Percentiles rank a stretch among this genome's conserved stretches.
Evolutionary conservation across 2,888 invertebrate species (phyloP).

Genomic region (Uloborus plumipes): DNA sequence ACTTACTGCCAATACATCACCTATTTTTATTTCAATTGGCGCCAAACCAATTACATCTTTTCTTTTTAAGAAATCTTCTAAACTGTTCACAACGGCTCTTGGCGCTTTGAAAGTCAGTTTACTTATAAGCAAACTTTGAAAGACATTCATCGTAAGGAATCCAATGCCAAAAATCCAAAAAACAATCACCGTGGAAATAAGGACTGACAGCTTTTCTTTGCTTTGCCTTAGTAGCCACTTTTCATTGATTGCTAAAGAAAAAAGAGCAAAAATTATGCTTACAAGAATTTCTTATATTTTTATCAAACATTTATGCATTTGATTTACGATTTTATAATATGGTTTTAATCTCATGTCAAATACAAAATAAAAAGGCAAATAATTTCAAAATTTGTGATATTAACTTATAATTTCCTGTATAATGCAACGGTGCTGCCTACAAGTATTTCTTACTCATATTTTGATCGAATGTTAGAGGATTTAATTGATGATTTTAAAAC

Average conservation of each 20-base stretch:
- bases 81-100: slow-evolving; percentile 22
- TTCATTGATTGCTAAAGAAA: slow-evolving; percentile 20
- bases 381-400: too few relatives aligned
- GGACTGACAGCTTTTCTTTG: not conserved
- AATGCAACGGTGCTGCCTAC: too few relatives aligned
- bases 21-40: slow-evolving; percentile 24
- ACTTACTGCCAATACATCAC: slow-evolving; percentile 23
- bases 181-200: slow-evolving; percentile 12
- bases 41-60: slow-evolving; percentile 10
- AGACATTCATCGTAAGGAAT: slow-evolving; percentile 39
- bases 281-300: too few relatives aligned
- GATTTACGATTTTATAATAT: too few relatives aligned
- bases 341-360: too few relatives aligned
- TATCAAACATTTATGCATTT: too few relatives aligned
- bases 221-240: slow-evolving; percentile 23
- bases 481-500: too few relatives aligned
- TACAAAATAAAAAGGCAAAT: too few relatives aligned
- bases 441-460: too few relatives aligned
- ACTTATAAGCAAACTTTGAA: slow-evolving; percentile 42
- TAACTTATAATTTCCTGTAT: too few relatives aligned
- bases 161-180: slow-evolving; percentile 35
- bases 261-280: not conserved
- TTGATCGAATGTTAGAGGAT: too few relatives aligned
- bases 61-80: slow-evolving; percentile 20
- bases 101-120: slow-evolving; percentile 41